Evolutionary conservation across 23 tunicate species (phyloP), one percentile per base, ranked within the genome.

Genomic region (Clavelina lepadiformis): DNA sequence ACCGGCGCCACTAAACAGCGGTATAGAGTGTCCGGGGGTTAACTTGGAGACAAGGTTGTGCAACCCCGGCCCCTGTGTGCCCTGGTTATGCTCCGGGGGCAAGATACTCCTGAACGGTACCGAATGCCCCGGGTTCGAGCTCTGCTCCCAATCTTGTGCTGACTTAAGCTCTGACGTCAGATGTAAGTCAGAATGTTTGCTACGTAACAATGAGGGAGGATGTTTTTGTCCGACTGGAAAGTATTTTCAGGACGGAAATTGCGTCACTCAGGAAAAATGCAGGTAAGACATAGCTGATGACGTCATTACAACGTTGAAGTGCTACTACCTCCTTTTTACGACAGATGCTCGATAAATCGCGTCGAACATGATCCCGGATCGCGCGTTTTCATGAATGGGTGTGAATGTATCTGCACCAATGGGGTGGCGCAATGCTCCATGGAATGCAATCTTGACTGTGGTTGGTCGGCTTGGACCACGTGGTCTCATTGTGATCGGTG

Each of bases 401-500:
- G 91, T 51, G 46, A 38, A 0, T 82, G 91, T 44, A 46, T 28
- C 5, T 82, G 91, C 38, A 47, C 33, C 5, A 68, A 82, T 35
- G 91, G 91, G 15, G 24, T 26, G 3, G 33, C 51, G 18, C 29
- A 32, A 23, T 82, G 91, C 38, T 46, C 65, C 8, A 19, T 24
- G 5, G n/a, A 67, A 11, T 82, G 91, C 53, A 35, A 33, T 25
- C 36, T 27, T 7, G 35, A 62, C 26, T 82, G 91, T 59, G 65
- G 46, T 18, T 82, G 91, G 91, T 67, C 91, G 13, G 47, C 25
- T 2, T 82, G 91, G 91, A 67, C 91, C 36, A 15, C 26, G n/a
- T 82, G 91, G 91, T 63, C 91, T 2, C 28, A 23, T 15, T 82
- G 91, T 60, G 91, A 82, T 56, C 74, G 63, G 91, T 82, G 19